Percentiles rank a stretch among this genome's conserved stretches.
Conservation (phyloP, 2,113 vertebrate species). For the Accipiter cooperii region DNA sequence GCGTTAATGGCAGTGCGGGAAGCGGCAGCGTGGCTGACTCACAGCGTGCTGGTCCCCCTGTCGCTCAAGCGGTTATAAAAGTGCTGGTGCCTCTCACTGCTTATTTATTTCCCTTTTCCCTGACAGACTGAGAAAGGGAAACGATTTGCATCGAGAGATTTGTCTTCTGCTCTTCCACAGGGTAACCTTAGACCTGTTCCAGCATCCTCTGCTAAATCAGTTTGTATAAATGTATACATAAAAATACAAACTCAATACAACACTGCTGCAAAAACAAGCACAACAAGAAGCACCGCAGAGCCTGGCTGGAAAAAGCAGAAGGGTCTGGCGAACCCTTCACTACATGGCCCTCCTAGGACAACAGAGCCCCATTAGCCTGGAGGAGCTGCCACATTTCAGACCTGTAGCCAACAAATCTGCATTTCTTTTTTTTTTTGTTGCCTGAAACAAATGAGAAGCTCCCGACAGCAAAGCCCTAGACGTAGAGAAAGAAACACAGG, state of each 20-base stretch:
- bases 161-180: background rate
- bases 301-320: background rate
- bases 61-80: background rate
- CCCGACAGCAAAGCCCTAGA: background rate
- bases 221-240: background rate
- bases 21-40: background rate
- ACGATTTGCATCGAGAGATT: background rate
- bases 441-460: background rate
- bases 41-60: background rate
- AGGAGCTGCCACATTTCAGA: background rate
- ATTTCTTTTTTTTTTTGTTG: background rate
- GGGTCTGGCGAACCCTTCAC: background rate
- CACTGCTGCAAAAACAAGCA: background rate
- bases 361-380: background rate
- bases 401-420: background rate
- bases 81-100: background rate
- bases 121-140: background rate
- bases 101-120: background rate
- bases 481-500: rapidly evolving
- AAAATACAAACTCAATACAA: background rate
- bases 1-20: background rate
- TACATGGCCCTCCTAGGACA: background rate
- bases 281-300: background rate
- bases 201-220: background rate
- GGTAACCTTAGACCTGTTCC: background rate